Base-by-base conservation (phyloP, 2,888 invertebrate species). In the Pandemis heparana region DNA sequence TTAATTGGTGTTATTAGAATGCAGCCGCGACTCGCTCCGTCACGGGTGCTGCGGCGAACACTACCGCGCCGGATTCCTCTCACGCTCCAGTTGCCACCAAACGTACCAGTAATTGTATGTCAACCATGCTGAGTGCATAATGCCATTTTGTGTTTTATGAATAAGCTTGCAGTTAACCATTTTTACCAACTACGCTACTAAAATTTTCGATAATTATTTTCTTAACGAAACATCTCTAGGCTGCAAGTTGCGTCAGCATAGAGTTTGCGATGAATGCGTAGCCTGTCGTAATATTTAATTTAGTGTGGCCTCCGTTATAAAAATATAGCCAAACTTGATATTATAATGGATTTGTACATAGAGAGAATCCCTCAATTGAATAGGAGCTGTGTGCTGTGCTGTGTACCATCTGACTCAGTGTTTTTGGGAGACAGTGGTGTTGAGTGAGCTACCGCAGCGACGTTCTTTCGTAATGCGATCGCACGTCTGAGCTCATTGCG, bases 1-100 rank as follows among this genome's bases (percentile, higher is more conserved):
- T 67, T 16, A 65, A 65, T 70, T 61, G 60, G 66, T 84, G 83
- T 81, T 85, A 83, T 81, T 83, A 83, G 80, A 85, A 83, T 83
- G 86, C 84, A 85, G 83, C 82, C 77, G 83, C 80, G 76, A 77
- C 77, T 79, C 83, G 86, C 80, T 89, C 87, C 86, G 90, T 90
- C 89, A 89, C 91, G 88, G 87, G 88, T 89, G 88, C 82, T 87
- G 89, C 86, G 82, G 85, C 79, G 83, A 86, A 87, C 91, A 87
- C 83, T 91, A 88, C 91, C 82, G 84, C 86, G 79, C 87, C 85
- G 88, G 88, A 92, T 91, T 90, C 92, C 88, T 93, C 93, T 92
- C 93, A 94, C 93, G 94, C 93, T 92, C 94, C 89, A 93, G 87
- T 94, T 94, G 89, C 85, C 87, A 84, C 88, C 87, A 92, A 93